These are phyloP conservation scores for Phenganax marumi DNA, from an alignment of 92 coral and sea anemone genomes.

Conservation along the genomic window DNA sequence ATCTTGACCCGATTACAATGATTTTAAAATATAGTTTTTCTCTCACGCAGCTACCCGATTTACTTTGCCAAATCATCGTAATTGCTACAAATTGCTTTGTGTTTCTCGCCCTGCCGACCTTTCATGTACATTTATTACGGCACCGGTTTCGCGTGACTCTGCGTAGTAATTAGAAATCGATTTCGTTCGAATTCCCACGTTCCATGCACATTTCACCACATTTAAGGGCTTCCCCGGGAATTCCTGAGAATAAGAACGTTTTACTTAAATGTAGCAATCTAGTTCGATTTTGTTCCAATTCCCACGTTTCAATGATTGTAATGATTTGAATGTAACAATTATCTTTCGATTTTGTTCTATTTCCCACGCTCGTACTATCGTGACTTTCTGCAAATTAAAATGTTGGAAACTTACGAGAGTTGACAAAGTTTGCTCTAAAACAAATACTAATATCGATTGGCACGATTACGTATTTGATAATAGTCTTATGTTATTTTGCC, in stretches of 20 bases:
- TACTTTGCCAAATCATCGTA: slow-evolving; percentile 19
- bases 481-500: background rate
- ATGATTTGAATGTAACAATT: too few species aligned
- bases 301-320: too few species aligned
- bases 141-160: slow-evolving; percentile 17
- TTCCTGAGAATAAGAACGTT: background rate
- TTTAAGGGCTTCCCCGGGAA: background rate
- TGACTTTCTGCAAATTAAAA: too few species aligned
- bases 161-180: slow-evolving; percentile 9
- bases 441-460: too few species aligned
- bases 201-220: slow-evolving; percentile 6
- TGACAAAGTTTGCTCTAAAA: too few species aligned
- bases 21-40: background rate
- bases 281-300: too few species aligned
- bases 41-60: slow-evolving; percentile 16
- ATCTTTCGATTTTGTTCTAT: too few species aligned
- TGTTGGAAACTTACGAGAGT: too few species aligned
- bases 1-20: background rate
- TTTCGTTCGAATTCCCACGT: slow-evolving; percentile 25
- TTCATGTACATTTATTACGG: slow-evolving; percentile 9
- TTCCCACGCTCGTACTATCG: too few species aligned
- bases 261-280: too few species aligned
- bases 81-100: slow-evolving; percentile 29
- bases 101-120: slow-evolving; percentile 24
- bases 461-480: too few species aligned